A percentile compares a stretch with the other conserved stretches of the same genome.
Conservation (phyloP, 1,140 invertebrate species). For the Batillaria attramentaria region DNA sequence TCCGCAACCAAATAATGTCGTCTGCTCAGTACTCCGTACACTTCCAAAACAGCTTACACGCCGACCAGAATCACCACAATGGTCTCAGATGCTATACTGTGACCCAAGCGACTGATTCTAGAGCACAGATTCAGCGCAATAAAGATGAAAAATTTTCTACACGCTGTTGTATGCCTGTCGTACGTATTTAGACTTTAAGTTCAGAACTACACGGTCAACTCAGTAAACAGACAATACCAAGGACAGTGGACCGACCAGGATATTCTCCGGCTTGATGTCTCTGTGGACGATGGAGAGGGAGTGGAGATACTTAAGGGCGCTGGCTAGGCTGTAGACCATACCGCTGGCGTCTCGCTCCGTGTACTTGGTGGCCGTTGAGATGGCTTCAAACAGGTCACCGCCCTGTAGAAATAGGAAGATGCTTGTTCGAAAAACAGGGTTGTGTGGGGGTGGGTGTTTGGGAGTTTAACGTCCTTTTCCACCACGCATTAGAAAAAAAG, state of each 20-base stretch:
- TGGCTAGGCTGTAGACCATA: conserved; percentile 69
- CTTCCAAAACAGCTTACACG: no score
- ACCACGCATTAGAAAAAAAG: no score
- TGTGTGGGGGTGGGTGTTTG: no score
- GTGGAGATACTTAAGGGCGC: conserved; percentile 72
- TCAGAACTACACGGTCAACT: not conserved
- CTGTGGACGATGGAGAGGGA: conserved; percentile 70
- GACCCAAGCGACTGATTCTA: no score
- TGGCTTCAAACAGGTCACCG: conserved; percentile 71
- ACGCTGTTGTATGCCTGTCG: no score
- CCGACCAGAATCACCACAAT: no score
- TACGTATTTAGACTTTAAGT: conserved; percentile 8
- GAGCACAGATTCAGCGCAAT: no score
- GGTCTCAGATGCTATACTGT: no score
- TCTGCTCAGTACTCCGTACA: no score
- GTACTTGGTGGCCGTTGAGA: conserved; percentile 67
- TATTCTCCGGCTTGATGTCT: conserved; percentile 73
- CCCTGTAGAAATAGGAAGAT: conserved; percentile 55
- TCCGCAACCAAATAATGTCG: no score
- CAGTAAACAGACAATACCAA: not conserved
- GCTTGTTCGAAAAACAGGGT: not conserved
- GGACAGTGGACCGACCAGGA: conserved; percentile 69
- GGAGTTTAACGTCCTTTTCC: no score
- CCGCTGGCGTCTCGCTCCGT: conserved; percentile 69
- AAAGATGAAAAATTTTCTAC: no score